Base-by-base conservation (phyloP, 2,888 invertebrate genomes). In the Philereme vetulata region DNA sequence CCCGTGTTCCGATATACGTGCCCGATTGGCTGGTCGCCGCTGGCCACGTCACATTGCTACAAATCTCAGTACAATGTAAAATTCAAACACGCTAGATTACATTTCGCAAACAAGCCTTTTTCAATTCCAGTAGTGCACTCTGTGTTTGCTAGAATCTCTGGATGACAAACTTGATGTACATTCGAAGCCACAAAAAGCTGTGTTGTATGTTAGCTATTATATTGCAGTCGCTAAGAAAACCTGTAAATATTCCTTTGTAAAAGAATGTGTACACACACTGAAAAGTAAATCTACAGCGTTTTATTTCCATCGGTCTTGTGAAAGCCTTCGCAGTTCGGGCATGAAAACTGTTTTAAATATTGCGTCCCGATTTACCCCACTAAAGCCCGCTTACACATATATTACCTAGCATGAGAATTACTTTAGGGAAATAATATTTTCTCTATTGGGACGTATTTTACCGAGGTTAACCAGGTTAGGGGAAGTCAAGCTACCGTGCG, bases 271-370 rank as follows among this genome's bases (percentile, higher is more conserved):
- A 76, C 66, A 75, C 68, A 78, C 69, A 72, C 76, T 80, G 77
- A 80, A 83, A 80, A 82, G 79, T 82, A 82, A 83, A 84, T 82
- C 77, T 79, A 73, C 74, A 77, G 78, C 75, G 78, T 85, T 84
- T 82, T 84, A 82, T 87, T 85, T 84, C 74, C 76, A 76, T 78
- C 76, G 78, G 80, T 77, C 75, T 76, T 74, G 76, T 78, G 80
- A 84, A 86, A 85, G 79, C 78, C 75, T 80, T 76, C 82, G 84
- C 82, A 83, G 81, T 77, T 76, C 71, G 74, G 76, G 81, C 77
- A 84, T 82, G 78, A 87, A 87, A 85, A 81, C 86, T 82, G 83
- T 86, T 88, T 89, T 86, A 88, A 90, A 88, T 90, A 88, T 88
- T 85, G 83, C 82, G 80, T 74, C 78, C 78, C 82, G 84, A 85